These are phyloP conservation scores for Rhegmatorhina hoffmannsi DNA, from an alignment of 2,113 vertebrate genomes.

Conservation along the genomic window DNA sequence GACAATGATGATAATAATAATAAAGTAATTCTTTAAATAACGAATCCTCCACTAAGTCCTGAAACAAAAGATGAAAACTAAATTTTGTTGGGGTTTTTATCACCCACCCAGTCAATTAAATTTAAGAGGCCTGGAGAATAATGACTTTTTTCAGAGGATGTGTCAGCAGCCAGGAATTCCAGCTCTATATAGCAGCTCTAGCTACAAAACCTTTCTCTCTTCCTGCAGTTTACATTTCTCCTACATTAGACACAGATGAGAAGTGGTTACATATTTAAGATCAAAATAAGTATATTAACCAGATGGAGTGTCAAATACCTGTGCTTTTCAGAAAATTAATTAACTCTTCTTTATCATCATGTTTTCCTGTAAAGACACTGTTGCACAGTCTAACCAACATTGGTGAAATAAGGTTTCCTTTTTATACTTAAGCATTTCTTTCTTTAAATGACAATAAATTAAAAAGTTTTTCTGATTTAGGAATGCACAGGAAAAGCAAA, in stretches of 20 bases:
- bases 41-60: not conserved
- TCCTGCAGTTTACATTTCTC: not conserved
- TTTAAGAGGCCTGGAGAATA: not conserved
- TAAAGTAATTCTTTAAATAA: not conserved
- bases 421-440: not conserved
- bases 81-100: not conserved
- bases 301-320: not conserved
- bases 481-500: slow-evolving; percentile 9
- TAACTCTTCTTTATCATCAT: not conserved
- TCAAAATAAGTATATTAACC: not conserved
- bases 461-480: not conserved
- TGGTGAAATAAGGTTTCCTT: not conserved
- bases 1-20: not conserved
- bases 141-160: not conserved
- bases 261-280: not conserved
- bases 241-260: slow-evolving; percentile 21
- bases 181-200: not conserved
- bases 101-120: not conserved
- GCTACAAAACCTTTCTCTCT: slow-evolving; percentile 10
- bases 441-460: not conserved
- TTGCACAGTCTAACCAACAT: not conserved
- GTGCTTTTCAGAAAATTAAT: not conserved
- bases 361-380: not conserved
- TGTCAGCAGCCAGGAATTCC: not conserved
- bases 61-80: not conserved